phyloP scores from a whole-genome alignment of 2,888 invertebrate species.

The Mamestra brassicae region DNA sequence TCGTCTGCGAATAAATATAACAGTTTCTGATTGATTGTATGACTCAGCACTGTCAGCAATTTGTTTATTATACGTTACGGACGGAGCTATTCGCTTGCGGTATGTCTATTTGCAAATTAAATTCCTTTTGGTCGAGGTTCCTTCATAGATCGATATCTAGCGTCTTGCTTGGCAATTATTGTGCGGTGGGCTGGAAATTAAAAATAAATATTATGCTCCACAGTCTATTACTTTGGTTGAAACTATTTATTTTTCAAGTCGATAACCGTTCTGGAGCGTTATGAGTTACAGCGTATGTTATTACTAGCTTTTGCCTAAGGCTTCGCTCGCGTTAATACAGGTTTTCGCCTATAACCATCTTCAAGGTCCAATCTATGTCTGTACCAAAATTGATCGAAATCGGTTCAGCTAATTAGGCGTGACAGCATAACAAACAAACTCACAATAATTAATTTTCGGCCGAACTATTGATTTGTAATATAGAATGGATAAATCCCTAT shows the following conservation, averaged over 20 bases:
- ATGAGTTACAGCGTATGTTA: background rate
- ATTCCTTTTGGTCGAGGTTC: conserved; percentile 36
- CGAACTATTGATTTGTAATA: too few relatives aligned
- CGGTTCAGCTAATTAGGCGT: too few relatives aligned
- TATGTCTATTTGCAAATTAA: conserved; percentile 61
- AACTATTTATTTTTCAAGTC: background rate
- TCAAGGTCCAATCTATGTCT: too few relatives aligned
- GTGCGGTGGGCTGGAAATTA: background rate
- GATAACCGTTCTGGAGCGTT: background rate
- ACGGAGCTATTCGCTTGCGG: conserved; percentile 21
- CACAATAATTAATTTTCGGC: too few relatives aligned
- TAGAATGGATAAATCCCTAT: background rate
- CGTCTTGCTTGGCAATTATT: conserved; percentile 5
- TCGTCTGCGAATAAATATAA: conserved; percentile 38
- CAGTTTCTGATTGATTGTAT: conserved; percentile 53
- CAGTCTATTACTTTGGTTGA: background rate
- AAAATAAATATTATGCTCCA: conserved; percentile 8
- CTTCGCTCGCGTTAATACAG: too few relatives aligned
- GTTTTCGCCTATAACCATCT: too few relatives aligned
- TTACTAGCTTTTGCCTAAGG: background rate
- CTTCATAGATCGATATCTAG: conserved; percentile 14
- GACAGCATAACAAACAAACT: too few relatives aligned
- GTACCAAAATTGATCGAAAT: too few relatives aligned
- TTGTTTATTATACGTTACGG: conserved; percentile 20
- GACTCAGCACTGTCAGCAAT: conserved; percentile 51